Conservation (phyloP, 2,113 vertebrate genomes). For the Eubucco bourcierii region DNA sequence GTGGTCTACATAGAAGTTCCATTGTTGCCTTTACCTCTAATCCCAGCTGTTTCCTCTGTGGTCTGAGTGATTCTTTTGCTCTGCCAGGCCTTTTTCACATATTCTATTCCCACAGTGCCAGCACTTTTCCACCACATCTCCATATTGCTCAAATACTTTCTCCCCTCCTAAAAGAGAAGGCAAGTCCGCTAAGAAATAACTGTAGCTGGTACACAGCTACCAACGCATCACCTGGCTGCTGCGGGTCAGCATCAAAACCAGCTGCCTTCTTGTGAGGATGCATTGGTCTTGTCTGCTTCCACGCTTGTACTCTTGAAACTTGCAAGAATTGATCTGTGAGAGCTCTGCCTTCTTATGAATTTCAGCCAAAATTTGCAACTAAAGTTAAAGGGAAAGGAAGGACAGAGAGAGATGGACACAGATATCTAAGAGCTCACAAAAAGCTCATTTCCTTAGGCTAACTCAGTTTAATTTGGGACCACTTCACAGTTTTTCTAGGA, state of each 20-base stretch:
- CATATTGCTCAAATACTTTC: background rate
- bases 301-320: background rate
- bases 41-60: background rate
- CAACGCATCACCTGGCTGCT: background rate
- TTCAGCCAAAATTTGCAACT: background rate
- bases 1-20: background rate
- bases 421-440: background rate
- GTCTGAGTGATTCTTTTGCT: background rate
- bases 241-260: background rate
- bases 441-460: background rate
- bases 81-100: background rate
- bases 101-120: background rate
- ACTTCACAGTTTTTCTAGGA: background rate
- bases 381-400: background rate
- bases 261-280: background rate
- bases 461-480: background rate
- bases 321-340: background rate
- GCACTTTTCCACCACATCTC: background rate
- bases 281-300: background rate
- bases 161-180: background rate
- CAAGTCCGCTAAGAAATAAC: background rate
- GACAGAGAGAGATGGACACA: background rate
- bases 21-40: background rate
- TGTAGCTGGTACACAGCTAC: background rate
- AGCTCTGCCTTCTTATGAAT: background rate